Percentiles rank a stretch among this genome's conserved stretches.
phyloP scores from a whole-genome alignment of 1,140 invertebrate genomes.

The Coelopa frigida region DNA sequence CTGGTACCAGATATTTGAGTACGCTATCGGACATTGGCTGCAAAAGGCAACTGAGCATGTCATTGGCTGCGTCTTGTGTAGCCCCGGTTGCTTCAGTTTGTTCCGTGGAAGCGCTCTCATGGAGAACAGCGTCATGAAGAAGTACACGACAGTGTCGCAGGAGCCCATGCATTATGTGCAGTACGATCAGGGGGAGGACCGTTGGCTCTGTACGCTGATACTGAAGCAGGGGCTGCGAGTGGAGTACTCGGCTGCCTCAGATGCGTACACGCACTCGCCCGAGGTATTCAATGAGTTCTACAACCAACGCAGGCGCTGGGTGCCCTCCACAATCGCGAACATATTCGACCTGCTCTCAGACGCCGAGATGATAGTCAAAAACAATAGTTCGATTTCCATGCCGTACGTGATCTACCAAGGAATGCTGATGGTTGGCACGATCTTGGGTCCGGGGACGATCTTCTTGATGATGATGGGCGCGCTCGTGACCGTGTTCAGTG shows the following conservation, averaged over 20 bases:
- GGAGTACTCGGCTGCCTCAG: conserved; percentile 87
- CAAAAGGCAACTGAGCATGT: conserved; percentile 94
- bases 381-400: conserved; percentile 80
- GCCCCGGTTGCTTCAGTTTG: conserved; percentile 86
- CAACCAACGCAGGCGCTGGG: conserved; percentile 81
- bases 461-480: conserved; percentile 88
- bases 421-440: conserved; percentile 48
- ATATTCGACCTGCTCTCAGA: conserved; percentile 75
- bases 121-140: conserved; percentile 85
- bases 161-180: conserved; percentile 84
- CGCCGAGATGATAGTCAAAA: conserved; percentile 63
- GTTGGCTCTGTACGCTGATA: conserved; percentile 81
- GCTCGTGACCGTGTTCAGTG: conserved; percentile 71
- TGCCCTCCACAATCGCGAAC: conserved; percentile 83
- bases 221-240: conserved; percentile 80
- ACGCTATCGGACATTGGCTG: conserved; percentile 84
- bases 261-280: conserved; percentile 84
- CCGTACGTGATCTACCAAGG: conserved; percentile 78
- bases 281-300: conserved; percentile 86
- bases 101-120: conserved; percentile 82
- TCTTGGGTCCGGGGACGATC: conserved; percentile 60
- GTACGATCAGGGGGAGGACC: conserved; percentile 86
- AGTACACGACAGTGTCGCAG: conserved; percentile 72
- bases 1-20: conserved; percentile 93
- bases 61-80: conserved; percentile 81